These are phyloP conservation scores for Gymnosoma rotundatum DNA, from an alignment of 2,888 invertebrate species.

Conservation along the genomic window DNA sequence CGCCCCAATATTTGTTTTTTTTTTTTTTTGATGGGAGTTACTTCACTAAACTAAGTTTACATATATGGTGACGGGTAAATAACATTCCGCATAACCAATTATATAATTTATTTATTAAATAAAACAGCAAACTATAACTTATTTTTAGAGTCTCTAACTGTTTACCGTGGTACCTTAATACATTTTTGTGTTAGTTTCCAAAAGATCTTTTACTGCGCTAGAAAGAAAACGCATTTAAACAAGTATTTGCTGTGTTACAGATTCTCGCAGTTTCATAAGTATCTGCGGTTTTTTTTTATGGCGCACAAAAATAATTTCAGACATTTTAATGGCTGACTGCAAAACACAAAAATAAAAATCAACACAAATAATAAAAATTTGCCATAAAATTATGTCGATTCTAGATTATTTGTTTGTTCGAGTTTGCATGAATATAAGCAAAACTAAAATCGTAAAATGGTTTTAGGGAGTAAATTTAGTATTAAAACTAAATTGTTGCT, in stretches of 20 bases:
- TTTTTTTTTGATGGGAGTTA: too few species aligned
- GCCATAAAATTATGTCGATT: slow-evolving; percentile 58
- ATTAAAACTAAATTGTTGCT: slow-evolving; percentile 69
- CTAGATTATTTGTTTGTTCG: slow-evolving; percentile 47
- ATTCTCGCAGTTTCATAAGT: slow-evolving; percentile 48
- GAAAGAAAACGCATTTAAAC: slow-evolving; percentile 19
- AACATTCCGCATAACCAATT: too few species aligned
- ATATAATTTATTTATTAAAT: too few species aligned
- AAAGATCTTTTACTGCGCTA: neutral
- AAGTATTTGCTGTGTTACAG: slow-evolving; percentile 36
- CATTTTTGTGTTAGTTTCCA: too few species aligned
- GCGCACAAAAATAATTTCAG: slow-evolving; percentile 53
- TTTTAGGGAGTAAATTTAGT: slow-evolving; percentile 52
- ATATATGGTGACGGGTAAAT: too few species aligned
- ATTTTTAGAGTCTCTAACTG: too few species aligned
- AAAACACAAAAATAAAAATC: slow-evolving; percentile 39
- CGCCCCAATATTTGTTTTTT: too few species aligned
- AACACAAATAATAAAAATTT: slow-evolving; percentile 33
- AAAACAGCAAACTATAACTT: too few species aligned
- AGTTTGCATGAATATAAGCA: slow-evolving; percentile 18
- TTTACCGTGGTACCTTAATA: too few species aligned
- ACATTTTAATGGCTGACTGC: slow-evolving; percentile 58
- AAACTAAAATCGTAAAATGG: slow-evolving; percentile 47
- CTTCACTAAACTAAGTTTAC: too few species aligned
- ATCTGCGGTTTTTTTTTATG: slow-evolving; percentile 41